A percentile compares a stretch with the other conserved stretches of the same genome.
These are phyloP conservation scores for Tauraco erythrolophus DNA, from an alignment of 2,113 vertebrate species.

Conservation along the genomic window DNA sequence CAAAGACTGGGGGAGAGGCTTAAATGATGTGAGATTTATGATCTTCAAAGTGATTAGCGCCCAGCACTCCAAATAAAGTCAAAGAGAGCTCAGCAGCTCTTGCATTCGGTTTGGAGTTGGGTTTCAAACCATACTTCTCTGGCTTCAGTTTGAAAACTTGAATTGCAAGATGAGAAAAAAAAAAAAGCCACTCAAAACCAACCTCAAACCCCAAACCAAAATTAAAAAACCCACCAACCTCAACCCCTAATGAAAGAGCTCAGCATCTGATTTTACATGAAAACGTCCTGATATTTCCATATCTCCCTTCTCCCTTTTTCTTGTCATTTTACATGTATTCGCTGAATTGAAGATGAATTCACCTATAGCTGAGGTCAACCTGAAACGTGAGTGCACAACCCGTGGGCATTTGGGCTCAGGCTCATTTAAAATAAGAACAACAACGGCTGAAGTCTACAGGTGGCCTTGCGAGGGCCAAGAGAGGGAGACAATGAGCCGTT, in stretches of 20 bases:
- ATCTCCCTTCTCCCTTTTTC: slow-evolving; percentile 12
- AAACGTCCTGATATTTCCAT: slow-evolving; percentile 43
- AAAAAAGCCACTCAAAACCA: neutral
- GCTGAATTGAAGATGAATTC: slow-evolving; percentile 16
- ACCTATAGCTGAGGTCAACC: slow-evolving; percentile 10
- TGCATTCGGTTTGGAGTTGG: slow-evolving; percentile 8
- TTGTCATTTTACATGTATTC: neutral
- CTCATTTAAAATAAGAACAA: neutral
- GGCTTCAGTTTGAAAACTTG: slow-evolving; percentile 51
- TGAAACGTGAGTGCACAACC: neutral
- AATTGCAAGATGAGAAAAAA: slow-evolving; percentile 37
- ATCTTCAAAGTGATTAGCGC: slow-evolving; percentile 66
- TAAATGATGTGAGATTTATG: slow-evolving; percentile 50
- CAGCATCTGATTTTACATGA: slow-evolving; percentile 35
- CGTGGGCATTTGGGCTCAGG: neutral
- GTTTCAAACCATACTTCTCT: slow-evolving; percentile 39
- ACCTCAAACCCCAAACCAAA: slow-evolving; percentile 63
- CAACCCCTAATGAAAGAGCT: slow-evolving; percentile 17
- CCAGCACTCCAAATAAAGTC: slow-evolving; percentile 62
- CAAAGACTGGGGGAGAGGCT: slow-evolving; percentile 61
- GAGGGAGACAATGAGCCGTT: slow-evolving; percentile 58
- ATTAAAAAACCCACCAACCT: slow-evolving; percentile 57
- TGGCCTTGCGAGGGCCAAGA: slow-evolving; percentile 38
- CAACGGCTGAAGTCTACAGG: neutral
- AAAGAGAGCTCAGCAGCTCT: slow-evolving; percentile 44